Conservation (phyloP, 1,140 invertebrate species). For the Solenopsis fugax region DNA sequence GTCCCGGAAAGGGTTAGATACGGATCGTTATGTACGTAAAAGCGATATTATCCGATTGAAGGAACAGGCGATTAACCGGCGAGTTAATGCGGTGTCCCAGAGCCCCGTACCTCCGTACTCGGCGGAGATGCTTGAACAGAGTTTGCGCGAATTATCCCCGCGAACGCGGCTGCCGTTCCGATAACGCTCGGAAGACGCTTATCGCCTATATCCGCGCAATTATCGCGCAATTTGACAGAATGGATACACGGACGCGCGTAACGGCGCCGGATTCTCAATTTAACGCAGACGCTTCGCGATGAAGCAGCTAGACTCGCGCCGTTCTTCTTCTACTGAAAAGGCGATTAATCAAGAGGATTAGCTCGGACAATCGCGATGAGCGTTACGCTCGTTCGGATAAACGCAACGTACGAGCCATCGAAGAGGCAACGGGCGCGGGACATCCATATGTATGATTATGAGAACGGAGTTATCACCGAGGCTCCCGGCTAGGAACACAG, state of each 20-base stretch:
- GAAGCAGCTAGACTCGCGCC: no score
- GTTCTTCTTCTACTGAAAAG: neutral
- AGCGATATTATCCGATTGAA: constrained; percentile 74
- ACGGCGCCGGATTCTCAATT: constrained; percentile 30
- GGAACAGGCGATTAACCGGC: constrained; percentile 48
- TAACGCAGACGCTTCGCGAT: constrained; percentile 12
- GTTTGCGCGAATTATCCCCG: neutral
- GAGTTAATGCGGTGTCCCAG: constrained; percentile 7
- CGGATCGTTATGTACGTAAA: constrained; percentile 72
- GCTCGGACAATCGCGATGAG: constrained; percentile 59
- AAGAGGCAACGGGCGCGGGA: constrained; percentile 70
- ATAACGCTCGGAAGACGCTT: neutral
- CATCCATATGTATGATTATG: constrained; percentile 86
- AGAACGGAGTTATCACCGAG: constrained; percentile 84
- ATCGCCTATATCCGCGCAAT: neutral
- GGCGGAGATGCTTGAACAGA: no score
- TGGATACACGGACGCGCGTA: neutral
- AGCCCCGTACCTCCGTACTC: no score
- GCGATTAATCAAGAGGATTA: constrained; percentile 15
- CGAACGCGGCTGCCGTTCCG: neutral
- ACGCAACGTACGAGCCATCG: constrained; percentile 67
- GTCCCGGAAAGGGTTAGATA: constrained; percentile 83
- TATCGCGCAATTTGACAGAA: constrained; percentile 4
- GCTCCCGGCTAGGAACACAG: constrained; percentile 73
- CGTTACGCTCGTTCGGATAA: constrained; percentile 64